A percentile compares a stretch with the other conserved stretches of the same genome.
Evolutionary conservation across 2,888 invertebrate genomes (phyloP).

Genomic region (Brassicogethes aeneus): DNA sequence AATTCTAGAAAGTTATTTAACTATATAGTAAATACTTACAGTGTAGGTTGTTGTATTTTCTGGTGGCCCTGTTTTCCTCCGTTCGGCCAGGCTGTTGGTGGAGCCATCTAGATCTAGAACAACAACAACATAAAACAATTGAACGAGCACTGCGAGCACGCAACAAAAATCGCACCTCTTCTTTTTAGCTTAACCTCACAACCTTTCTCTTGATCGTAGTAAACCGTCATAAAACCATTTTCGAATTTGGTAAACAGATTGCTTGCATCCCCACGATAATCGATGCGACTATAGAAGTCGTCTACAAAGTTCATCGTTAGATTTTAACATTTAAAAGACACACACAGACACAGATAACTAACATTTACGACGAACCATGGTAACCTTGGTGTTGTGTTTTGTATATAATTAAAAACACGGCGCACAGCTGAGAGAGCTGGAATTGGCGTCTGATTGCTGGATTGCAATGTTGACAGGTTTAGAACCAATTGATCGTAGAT

Average conservation of each 20-base stretch:
- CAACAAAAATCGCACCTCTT: background rate
- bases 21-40: slow-evolving; percentile 53
- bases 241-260: slow-evolving; percentile 3
- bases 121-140: too few relatives aligned
- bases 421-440: too few relatives aligned
- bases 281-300: slow-evolving; percentile 22
- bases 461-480: too few relatives aligned
- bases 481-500: too few relatives aligned
- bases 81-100: slow-evolving; percentile 40
- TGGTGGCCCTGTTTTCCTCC: slow-evolving; percentile 57
- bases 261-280: background rate
- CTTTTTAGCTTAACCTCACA: slow-evolving; percentile 10
- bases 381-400: too few relatives aligned
- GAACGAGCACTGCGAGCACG: too few relatives aligned
- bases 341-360: too few relatives aligned
- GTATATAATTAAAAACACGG: too few relatives aligned
- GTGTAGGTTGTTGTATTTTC: slow-evolving; percentile 72
- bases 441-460: too few relatives aligned
- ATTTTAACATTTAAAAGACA: too few relatives aligned
- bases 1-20: too few relatives aligned
- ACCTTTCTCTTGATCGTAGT: slow-evolving; percentile 14
- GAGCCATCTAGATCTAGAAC: slow-evolving; percentile 47
- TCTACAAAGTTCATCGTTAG: slow-evolving; percentile 30
- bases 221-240: slow-evolving; percentile 22
- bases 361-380: too few relatives aligned